Conservation (phyloP, 2,888 invertebrate species). For the Sinhomidia bicolor region DNA sequence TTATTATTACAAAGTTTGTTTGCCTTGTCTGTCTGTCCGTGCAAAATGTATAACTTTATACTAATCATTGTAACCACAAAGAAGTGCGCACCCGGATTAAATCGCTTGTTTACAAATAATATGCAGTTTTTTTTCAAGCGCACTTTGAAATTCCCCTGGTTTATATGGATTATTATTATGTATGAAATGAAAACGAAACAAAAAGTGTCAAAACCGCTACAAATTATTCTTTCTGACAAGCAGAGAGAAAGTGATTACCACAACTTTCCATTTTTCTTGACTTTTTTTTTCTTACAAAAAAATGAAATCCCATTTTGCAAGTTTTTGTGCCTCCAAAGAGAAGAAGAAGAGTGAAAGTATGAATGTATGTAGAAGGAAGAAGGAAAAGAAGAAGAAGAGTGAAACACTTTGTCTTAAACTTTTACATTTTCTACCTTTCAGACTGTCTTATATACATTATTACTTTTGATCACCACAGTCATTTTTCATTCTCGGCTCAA, state of each 20-base stretch:
- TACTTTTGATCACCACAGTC: conserved; percentile 32
- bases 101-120: too few relatives aligned
- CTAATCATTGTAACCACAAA: too few relatives aligned
- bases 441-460: conserved; percentile 4
- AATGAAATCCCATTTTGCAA: neutral
- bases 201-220: conserved; percentile 10
- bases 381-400: neutral
- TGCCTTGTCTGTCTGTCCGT: too few relatives aligned
- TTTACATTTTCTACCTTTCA: neutral
- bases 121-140: too few relatives aligned
- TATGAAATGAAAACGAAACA: neutral
- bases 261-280: conserved; percentile 11
- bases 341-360: neutral
- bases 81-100: too few relatives aligned
- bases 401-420: conserved; percentile 25
- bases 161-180: neutral
- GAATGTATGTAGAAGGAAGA: too few relatives aligned
- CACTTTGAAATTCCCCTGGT: too few relatives aligned
- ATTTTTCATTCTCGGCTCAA: conserved; percentile 16
- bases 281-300: neutral
- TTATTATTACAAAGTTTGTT: too few relatives aligned
- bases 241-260: conserved; percentile 33
- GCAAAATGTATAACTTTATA: too few relatives aligned
- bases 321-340: too few relatives aligned
- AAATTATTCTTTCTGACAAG: conserved; percentile 55